A percentile compares a stretch with the other conserved stretches of the same genome.
phyloP scores from a whole-genome alignment of 2,113 vertebrate species.

The Scophthalmus maximus region DNA sequence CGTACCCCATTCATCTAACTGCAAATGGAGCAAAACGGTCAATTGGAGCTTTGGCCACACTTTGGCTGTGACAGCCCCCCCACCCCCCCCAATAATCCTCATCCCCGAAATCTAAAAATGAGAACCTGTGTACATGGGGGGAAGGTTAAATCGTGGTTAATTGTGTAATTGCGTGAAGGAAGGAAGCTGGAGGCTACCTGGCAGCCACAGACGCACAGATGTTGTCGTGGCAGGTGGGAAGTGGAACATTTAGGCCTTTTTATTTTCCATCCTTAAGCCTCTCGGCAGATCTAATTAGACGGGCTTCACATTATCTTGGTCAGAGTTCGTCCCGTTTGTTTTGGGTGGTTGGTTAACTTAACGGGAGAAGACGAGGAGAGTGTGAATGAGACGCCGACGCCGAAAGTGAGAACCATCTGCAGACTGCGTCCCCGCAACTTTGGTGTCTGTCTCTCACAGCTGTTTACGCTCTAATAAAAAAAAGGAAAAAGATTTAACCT shows the following conservation, averaged over 20 bases:
- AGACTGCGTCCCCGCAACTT: neutral
- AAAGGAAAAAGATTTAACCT: conserved; percentile 41
- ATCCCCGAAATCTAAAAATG: conserved; percentile 7
- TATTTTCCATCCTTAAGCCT: conserved; percentile 54
- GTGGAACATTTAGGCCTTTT: conserved; percentile 41
- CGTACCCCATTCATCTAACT: conserved; percentile 56
- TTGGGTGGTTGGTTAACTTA: conserved; percentile 42
- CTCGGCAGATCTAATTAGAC: conserved; percentile 63
- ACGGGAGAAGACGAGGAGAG: neutral
- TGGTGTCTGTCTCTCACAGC: neutral
- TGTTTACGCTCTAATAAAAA: conserved; percentile 26
- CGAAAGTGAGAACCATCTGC: neutral
- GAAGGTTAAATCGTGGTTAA: conserved; percentile 71
- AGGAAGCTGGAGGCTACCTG: conserved; percentile 55
- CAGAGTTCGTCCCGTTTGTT: conserved; percentile 54
- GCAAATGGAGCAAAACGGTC: conserved; percentile 62
- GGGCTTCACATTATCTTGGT: conserved; percentile 37
- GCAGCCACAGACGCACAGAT: conserved; percentile 50
- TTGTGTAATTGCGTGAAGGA: conserved; percentile 71
- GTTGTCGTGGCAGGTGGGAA: conserved; percentile 48
- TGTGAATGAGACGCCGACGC: neutral
- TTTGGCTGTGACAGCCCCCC: neutral
- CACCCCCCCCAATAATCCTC: neutral
- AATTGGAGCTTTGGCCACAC: conserved; percentile 48
- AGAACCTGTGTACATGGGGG: conserved; percentile 34